phyloP scores from a whole-genome alignment of 2,888 invertebrate species.

The Isoperla grammatica region DNA sequence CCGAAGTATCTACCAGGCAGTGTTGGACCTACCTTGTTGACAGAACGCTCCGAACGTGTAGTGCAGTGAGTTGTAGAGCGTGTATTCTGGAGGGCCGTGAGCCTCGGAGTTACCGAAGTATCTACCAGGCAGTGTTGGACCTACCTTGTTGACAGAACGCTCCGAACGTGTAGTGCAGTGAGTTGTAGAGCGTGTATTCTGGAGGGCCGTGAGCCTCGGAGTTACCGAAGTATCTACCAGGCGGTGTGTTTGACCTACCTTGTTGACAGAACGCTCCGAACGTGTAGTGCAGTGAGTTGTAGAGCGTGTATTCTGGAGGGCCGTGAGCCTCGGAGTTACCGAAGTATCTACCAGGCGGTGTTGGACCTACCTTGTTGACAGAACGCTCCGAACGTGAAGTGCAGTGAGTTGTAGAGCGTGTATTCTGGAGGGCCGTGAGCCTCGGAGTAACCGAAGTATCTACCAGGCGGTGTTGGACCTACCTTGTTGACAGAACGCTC shows the following conservation, averaged over 20 bases:
- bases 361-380: constrained; percentile 37
- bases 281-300: constrained; percentile 17
- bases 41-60: constrained; percentile 35
- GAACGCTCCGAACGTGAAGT: constrained; percentile 32
- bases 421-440: constrained; percentile 9
- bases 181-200: constrained; percentile 16
- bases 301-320: constrained; percentile 4
- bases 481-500: constrained; percentile 38
- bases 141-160: constrained; percentile 38
- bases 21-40: constrained; percentile 35
- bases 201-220: constrained; percentile 11
- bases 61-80: constrained; percentile 17
- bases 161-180: constrained; percentile 27
- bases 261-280: constrained; percentile 38
- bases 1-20: constrained; percentile 7
- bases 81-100: constrained; percentile 6
- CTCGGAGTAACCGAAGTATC: constrained; percentile 15
- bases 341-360: neutral
- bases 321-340: constrained; percentile 20
- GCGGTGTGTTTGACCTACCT: too few species aligned
- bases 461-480: constrained; percentile 20
- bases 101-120: constrained; percentile 17
- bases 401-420: constrained; percentile 16
- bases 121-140: constrained; percentile 19
- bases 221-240: constrained; percentile 16